Evolutionary conservation across 2,888 invertebrate species (phyloP).

Genomic region (Uloborus plumipes): DNA sequence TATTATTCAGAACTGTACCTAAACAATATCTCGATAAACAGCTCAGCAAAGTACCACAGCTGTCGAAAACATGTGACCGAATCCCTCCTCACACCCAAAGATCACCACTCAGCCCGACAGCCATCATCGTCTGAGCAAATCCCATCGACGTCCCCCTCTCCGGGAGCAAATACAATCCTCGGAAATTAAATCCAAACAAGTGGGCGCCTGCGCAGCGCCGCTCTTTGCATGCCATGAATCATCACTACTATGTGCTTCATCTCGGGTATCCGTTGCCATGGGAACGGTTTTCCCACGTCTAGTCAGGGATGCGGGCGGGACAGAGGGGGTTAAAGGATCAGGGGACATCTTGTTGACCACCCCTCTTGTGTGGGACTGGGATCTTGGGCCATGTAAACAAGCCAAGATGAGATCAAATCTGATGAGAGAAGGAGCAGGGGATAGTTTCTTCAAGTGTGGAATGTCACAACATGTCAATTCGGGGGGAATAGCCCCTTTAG

Average conservation of each 20-base stretch:
- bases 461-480: no score
- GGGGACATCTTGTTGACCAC: no score
- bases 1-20: no score
- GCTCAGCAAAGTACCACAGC: not conserved
- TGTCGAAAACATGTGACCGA: not conserved
- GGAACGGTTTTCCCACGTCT: slow-evolving; percentile 25
- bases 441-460: no score
- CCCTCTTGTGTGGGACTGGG: not conserved
- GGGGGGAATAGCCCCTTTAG: no score
- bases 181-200: slow-evolving; percentile 53
- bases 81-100: not conserved
- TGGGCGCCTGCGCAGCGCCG: not conserved
- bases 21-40: no score
- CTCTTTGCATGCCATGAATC: slow-evolving; percentile 27
- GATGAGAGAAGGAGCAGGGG: not conserved
- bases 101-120: not conserved
- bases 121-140: slow-evolving; percentile 7
- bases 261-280: slow-evolving; percentile 53
- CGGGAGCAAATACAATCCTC: slow-evolving; percentile 39
- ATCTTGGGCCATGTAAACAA: not conserved
- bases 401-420: not conserved
- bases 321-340: not conserved
- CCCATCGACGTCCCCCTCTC: not conserved
- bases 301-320: not conserved
- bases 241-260: slow-evolving; percentile 21